These are phyloP conservation scores for Gibbula magus DNA, from an alignment of 2,888 invertebrate genomes.

Conservation along the genomic window DNA sequence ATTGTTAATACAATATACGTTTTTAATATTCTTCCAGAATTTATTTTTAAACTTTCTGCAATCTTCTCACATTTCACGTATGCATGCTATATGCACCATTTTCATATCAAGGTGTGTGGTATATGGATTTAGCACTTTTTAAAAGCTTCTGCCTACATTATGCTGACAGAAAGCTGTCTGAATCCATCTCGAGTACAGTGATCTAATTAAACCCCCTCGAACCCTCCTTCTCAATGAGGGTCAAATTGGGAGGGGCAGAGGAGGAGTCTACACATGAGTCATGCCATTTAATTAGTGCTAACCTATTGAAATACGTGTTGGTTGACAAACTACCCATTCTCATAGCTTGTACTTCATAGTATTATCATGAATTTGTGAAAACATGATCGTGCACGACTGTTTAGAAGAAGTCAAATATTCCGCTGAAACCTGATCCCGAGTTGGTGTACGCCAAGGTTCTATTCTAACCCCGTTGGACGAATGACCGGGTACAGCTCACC, in stretches of 20 bases:
- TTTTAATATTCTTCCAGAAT: too few relatives aligned
- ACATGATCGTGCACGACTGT: slow-evolving; percentile 33
- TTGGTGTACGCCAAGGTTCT: not conserved
- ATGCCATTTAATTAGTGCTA: slow-evolving; percentile 4
- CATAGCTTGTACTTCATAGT: slow-evolving; percentile 27
- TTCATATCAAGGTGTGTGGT: too few relatives aligned
- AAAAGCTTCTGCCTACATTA: too few relatives aligned
- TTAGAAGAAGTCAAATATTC: slow-evolving; percentile 29
- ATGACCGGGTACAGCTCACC: slow-evolving; percentile 16
- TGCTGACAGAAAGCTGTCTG: too few relatives aligned
- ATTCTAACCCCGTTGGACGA: not conserved
- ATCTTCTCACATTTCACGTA: too few relatives aligned
- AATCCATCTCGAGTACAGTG: too few relatives aligned
- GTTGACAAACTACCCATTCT: slow-evolving; percentile 10
- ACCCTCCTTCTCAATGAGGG: too few relatives aligned
- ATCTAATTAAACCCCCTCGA: too few relatives aligned
- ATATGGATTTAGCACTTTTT: too few relatives aligned
- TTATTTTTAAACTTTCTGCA: too few relatives aligned
- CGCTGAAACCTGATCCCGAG: slow-evolving; percentile 26
- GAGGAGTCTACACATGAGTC: not conserved
- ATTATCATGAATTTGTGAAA: slow-evolving; percentile 33
- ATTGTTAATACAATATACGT: too few relatives aligned
- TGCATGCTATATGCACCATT: too few relatives aligned
- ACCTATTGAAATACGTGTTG: slow-evolving; percentile 4
- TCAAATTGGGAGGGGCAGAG: not conserved